Evolutionary conservation across 2,888 invertebrate genomes (phyloP), one percentile per base, ranked within the genome.

Genomic region (Erebia epiphron): DNA sequence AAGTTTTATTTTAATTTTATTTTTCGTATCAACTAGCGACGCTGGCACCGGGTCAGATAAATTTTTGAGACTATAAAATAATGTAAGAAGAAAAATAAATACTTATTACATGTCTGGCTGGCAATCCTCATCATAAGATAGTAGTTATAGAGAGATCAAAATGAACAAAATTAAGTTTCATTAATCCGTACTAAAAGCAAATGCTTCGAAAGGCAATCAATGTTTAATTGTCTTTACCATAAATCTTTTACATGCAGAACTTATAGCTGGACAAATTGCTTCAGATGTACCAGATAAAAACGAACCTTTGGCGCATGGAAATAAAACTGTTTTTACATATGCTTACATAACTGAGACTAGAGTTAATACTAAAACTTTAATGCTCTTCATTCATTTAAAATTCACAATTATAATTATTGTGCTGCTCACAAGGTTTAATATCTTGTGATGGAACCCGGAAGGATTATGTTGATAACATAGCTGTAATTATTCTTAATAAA

Each of bases 211-310:
- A 75, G 77, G 79, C 86, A 85, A 87, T 86, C 86, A 83, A 83
- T 82, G 82, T 80, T 84, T 88, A 87, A 88, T 86, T 86, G 85
- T 84, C 80, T 79, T 77, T 74, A 81, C 80, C 80, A 86, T 88
- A 88, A 88, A 89, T 89, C 84, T 82, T 75, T 75, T 76, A 78
- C 76, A 76, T 79, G 79, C 79, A 81, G 72, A 74, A 73, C 74
- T 75, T 72, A 75, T 67, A 68, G 63, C 54, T 73, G 72, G 73
- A 75, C 75, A 72, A 74, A 73, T 72, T 72, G 61, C 67, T 54
- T 58, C 57, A 43, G 26, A 58, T 67, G 18, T 46, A 13, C 35
- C 50, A 63, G 9, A 46, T 50, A 49, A 74, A 67, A 66, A 57
- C 61, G 2, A n/a, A 26, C 69, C 62, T 62, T 65, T 75, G 67